Conservation (phyloP, 2,113 vertebrate genomes). For the Plestiodon gilberti region DNA sequence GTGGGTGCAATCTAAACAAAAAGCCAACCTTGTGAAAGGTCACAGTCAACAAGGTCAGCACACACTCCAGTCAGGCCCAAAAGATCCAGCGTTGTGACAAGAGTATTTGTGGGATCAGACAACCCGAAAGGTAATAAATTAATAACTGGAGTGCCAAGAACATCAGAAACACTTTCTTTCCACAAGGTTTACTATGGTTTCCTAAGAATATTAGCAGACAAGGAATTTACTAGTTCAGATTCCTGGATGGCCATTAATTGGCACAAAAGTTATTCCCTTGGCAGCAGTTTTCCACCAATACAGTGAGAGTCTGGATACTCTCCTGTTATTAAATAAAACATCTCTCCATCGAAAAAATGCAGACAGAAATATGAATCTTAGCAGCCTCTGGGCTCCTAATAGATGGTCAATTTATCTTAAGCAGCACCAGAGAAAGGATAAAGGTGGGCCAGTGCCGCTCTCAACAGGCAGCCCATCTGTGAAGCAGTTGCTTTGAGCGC, state of each 20-base stretch:
- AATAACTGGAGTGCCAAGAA: conserved; percentile 45
- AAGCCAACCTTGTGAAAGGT: conserved; percentile 32
- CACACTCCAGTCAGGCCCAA: background rate
- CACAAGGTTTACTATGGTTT: conserved; percentile 41
- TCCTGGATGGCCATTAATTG: conserved; percentile 47
- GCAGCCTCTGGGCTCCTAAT: background rate
- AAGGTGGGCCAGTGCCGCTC: too few species aligned
- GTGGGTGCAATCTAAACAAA: conserved; percentile 43
- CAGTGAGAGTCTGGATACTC: background rate
- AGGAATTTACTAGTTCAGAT: conserved; percentile 46
- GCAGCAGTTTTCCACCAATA: background rate
- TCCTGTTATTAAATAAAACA: background rate
- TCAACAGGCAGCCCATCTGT: too few species aligned
- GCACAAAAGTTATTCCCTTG: conserved; percentile 53
- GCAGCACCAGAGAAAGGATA: too few species aligned
- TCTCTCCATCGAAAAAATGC: background rate
- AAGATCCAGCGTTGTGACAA: conserved; percentile 5
- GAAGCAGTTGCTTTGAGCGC: too few species aligned
- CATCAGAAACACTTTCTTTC: background rate
- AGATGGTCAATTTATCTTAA: background rate
- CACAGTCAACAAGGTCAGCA: conserved; percentile 1
- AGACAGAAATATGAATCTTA: background rate
- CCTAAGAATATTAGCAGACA: conserved; percentile 42
- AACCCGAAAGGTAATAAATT: conserved; percentile 37
- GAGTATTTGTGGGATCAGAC: conserved; percentile 34